Percentiles rank a stretch among this genome's conserved stretches.
Evolutionary conservation across 2,888 invertebrate genomes (phyloP).

Genomic region (Sinelater perroti): DNA sequence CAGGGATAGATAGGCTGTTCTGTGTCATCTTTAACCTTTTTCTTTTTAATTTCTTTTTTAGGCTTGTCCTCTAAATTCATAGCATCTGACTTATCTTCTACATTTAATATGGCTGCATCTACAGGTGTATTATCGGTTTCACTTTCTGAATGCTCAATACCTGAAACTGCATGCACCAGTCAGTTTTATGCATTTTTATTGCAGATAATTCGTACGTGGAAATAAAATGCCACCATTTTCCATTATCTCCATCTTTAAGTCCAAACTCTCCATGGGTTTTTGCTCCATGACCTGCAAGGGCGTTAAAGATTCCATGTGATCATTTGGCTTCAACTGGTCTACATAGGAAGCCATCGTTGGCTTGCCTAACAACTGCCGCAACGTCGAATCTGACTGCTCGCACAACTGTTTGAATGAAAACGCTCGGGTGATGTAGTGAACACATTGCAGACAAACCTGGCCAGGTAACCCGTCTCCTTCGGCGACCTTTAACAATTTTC

Average conservation of each 20-base stretch:
- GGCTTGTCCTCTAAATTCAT: no score
- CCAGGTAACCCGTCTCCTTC: conserved; percentile 58
- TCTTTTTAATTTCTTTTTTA: conserved; percentile 14
- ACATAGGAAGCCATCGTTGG: conserved; percentile 28
- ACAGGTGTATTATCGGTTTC: conserved; percentile 24
- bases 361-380: conserved; percentile 51
- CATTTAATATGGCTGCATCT: conserved; percentile 11
- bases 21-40: conserved; percentile 54
- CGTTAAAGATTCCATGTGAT: conserved; percentile 3
- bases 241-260: conserved; percentile 25
- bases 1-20: conserved; percentile 58
- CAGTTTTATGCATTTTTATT: background rate
- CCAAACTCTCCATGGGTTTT: conserved; percentile 18
- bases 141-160: conserved; percentile 32
- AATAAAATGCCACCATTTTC: conserved; percentile 22
- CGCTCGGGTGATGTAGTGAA: conserved; percentile 54
- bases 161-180: conserved; percentile 15
- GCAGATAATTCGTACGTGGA: conserved; percentile 16
- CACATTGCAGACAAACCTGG: conserved; percentile 58
- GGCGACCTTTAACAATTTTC: no score
- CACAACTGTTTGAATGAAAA: conserved; percentile 58
- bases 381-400: conserved; percentile 55
- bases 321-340: conserved; percentile 21
- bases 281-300: conserved; percentile 16
- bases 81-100: conserved; percentile 1